phyloP scores from a whole-genome alignment of 2,888 invertebrate genomes.

The Plagiodera versicolora region DNA sequence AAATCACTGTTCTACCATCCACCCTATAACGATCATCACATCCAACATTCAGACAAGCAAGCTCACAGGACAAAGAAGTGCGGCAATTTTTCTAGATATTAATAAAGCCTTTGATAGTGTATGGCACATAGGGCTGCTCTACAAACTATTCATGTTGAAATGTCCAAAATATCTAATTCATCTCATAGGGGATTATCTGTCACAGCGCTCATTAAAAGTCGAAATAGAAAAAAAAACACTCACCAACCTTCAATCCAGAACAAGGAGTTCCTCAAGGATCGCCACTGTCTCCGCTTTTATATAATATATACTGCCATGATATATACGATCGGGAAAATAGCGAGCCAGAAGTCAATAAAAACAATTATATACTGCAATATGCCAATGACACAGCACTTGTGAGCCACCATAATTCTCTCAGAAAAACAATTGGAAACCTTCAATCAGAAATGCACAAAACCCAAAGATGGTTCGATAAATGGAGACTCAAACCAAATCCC shows the following conservation, averaged over 20 bases:
- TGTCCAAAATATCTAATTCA: too few relatives aligned
- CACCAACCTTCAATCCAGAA: neutral
- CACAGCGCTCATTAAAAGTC: neutral
- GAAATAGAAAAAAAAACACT: too few relatives aligned
- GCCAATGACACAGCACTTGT: neutral
- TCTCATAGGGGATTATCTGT: too few relatives aligned
- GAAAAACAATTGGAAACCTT: neutral
- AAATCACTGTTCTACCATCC: too few relatives aligned
- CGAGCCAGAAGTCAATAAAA: neutral
- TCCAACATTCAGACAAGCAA: too few relatives aligned
- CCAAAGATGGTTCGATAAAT: neutral
- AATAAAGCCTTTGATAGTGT: neutral
- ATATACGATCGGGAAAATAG: neutral
- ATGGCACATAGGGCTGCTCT: neutral
- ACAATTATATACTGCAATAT: neutral
- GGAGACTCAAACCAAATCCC: neutral
- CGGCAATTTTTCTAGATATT: too few relatives aligned
- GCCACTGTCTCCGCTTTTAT: neutral
- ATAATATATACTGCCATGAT: constrained; percentile 1
- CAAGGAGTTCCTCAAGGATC: constrained; percentile 2
- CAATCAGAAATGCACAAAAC: neutral
- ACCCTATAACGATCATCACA: too few relatives aligned
- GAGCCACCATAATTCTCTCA: constrained; percentile 1
- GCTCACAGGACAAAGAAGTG: too few relatives aligned
- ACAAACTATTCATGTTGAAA: neutral